Evolutionary conservation across 2,888 invertebrate species (phyloP).

Genomic region (Sericinus montela): DNA sequence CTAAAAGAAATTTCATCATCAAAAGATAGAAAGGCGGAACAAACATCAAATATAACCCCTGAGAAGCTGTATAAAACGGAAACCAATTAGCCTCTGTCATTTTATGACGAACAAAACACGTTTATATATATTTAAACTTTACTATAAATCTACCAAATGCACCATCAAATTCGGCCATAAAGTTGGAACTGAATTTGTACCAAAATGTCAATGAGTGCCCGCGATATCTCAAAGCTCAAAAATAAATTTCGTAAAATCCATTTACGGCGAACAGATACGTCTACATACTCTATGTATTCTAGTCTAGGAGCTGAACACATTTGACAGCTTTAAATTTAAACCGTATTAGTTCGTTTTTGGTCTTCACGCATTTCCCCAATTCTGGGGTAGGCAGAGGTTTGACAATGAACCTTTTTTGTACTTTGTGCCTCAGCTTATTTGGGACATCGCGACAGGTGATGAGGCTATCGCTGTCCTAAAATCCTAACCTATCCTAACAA

Average conservation of each 20-base stretch:
- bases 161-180: constrained; percentile 1
- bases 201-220: constrained; percentile 43
- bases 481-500: too few relatives aligned
- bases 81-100: neutral
- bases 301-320: constrained; percentile 6
- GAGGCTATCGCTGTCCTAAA: too few relatives aligned
- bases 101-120: neutral
- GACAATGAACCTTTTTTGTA: too few relatives aligned
- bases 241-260: constrained; percentile 37
- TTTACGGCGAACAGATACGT: constrained; percentile 13
- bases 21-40: too few relatives aligned
- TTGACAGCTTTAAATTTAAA: too few relatives aligned
- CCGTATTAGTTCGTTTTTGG: too few relatives aligned
- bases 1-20: too few relatives aligned
- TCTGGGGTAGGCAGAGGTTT: too few relatives aligned
- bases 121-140: neutral
- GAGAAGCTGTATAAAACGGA: neutral
- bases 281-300: neutral
- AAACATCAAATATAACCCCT: too few relatives aligned
- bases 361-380: too few relatives aligned
- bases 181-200: constrained; percentile 7
- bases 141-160: neutral
- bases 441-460: too few relatives aligned
- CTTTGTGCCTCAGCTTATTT: too few relatives aligned
- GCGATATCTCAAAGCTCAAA: constrained; percentile 49